Base-by-base conservation (phyloP, 1,140 invertebrate species). In the Aphelenchoides fujianensis region DNA sequence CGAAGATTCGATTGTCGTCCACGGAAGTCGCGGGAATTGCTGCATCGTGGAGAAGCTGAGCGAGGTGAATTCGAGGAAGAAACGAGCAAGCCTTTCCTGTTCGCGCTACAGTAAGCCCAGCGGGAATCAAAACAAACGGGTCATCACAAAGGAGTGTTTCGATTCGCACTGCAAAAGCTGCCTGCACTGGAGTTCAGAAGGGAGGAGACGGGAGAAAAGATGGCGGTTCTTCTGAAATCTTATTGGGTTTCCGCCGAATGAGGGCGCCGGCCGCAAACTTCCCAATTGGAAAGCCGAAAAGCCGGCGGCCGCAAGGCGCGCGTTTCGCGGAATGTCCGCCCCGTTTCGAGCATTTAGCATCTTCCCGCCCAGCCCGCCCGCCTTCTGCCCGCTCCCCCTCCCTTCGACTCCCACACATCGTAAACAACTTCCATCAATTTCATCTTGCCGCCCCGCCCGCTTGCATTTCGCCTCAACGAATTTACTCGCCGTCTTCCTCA, bases 1-100 rank as follows among this genome's bases (percentile, higher is more conserved):
- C 0, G 32, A 30, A 28, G 23, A 69, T 30, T 19, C 67, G 71
- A 69, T 69, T 70, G 64, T 71, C 5, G 16, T 69, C 23, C 1
- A 68, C 12, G 61, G 61, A 69, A 69, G 12, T 16, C 67, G 64
- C 37, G 67, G 62, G 12, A 69, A 69, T n/a, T n/a, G 16, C 64
- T 23, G 61, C 1, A 68, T 69, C 35, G n/a, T 69, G 12, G n/a
- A 31, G 61, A 32, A 69, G 16, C 30, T 69, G n/a, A 27, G 12
- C 7, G 68, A 70, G 67, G 67, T 69, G n/a, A n/a, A n/a, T n/a
- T n/a, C n/a, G n/a, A n/a, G n/a, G n/a, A n/a, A n/a, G n/a, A n/a
- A n/a, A n/a, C n/a, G n/a, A n/a, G n/a, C n/a, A n/a, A n/a, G n/a
- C n/a, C n/a, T n/a, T n/a, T n/a, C n/a, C n/a, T n/a, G n/a, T n/a